phyloP scores from a whole-genome alignment of 2,888 invertebrate species.

The Podabrus alpinus region DNA sequence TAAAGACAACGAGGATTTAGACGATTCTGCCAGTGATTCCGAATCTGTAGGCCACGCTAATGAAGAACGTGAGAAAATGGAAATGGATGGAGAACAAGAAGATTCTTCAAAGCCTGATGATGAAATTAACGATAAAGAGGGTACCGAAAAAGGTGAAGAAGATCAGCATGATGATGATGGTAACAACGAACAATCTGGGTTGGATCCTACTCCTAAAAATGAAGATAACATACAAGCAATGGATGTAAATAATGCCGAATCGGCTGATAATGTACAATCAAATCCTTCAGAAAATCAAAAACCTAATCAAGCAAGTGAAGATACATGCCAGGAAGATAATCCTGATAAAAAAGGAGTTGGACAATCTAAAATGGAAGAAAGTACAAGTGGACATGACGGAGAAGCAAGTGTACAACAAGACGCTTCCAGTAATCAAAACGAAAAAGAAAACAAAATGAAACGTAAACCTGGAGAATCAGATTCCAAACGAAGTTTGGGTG shows the following conservation, averaged over 20 bases:
- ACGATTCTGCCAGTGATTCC: constrained; percentile 43
- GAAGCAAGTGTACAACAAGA: constrained; percentile 53
- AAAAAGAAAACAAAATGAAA: constrained; percentile 58
- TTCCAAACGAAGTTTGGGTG: constrained; percentile 72
- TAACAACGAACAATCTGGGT: constrained; percentile 32
- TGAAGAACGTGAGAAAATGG: constrained; percentile 36
- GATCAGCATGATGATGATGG: constrained; percentile 39
- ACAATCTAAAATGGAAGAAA: constrained; percentile 74
- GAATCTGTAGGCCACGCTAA: constrained; percentile 39
- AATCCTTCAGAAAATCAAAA: constrained; percentile 45
- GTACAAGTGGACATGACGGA: constrained; percentile 71
- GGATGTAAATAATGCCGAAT: constrained; percentile 54
- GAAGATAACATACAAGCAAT: constrained; percentile 55
- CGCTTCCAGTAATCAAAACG: constrained; percentile 40
- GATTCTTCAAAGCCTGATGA: constrained; percentile 40
- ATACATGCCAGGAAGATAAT: constrained; percentile 60
- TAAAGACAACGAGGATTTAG: constrained; percentile 30
- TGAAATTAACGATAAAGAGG: constrained; percentile 41
- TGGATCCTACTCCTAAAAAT: constrained; percentile 50
- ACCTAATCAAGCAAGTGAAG: constrained; percentile 54
- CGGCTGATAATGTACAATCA: constrained; percentile 58
- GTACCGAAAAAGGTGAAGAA: constrained; percentile 46
- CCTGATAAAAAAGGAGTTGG: constrained; percentile 71
- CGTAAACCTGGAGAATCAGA: constrained; percentile 77
- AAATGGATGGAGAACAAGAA: constrained; percentile 43